Evolutionary conservation across 1,140 invertebrate genomes (phyloP).

Genomic region (Manduca sexta): DNA sequence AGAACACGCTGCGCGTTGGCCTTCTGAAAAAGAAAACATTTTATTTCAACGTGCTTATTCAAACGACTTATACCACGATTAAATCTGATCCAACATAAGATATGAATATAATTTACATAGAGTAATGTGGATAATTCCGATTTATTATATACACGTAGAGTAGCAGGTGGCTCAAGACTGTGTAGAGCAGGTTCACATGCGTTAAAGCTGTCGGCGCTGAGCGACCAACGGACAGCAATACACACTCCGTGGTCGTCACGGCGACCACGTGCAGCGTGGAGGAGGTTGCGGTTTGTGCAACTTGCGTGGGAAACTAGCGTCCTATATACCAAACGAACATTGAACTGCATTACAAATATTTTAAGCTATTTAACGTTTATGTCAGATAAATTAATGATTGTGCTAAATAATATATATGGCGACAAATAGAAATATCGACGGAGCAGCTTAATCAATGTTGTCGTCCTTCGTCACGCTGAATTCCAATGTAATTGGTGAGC

Average conservation of each 20-base stretch:
- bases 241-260: slow-evolving; percentile 1
- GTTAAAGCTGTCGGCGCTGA: slow-evolving; percentile 5
- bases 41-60: too few relatives aligned
- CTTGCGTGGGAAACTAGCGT: slow-evolving; percentile 29
- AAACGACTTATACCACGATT: not conserved
- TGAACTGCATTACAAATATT: slow-evolving; percentile 5
- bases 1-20: slow-evolving; percentile 49
- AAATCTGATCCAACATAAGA: not conserved
- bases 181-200: not conserved
- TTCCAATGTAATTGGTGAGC: slow-evolving; percentile 21
- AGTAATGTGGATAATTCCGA: not conserved
- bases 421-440: slow-evolving; percentile 8
- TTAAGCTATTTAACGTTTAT: slow-evolving; percentile 5
- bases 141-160: not conserved
- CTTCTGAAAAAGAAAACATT: slow-evolving; percentile 38
- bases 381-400: slow-evolving; percentile 13
- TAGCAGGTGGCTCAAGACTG: not conserved
- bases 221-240: too few relatives aligned
- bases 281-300: slow-evolving; percentile 22
- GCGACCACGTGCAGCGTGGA: slow-evolving; percentile 16
- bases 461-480: slow-evolving; percentile 18
- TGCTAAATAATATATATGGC: slow-evolving; percentile 15
- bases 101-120: not conserved
- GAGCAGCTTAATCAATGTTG: slow-evolving; percentile 14
- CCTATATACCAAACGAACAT: slow-evolving; percentile 18